phyloP scores from a whole-genome alignment of 2,797 vertebrate genomes.

The Ctenochaetus hawaiiensis region DNA sequence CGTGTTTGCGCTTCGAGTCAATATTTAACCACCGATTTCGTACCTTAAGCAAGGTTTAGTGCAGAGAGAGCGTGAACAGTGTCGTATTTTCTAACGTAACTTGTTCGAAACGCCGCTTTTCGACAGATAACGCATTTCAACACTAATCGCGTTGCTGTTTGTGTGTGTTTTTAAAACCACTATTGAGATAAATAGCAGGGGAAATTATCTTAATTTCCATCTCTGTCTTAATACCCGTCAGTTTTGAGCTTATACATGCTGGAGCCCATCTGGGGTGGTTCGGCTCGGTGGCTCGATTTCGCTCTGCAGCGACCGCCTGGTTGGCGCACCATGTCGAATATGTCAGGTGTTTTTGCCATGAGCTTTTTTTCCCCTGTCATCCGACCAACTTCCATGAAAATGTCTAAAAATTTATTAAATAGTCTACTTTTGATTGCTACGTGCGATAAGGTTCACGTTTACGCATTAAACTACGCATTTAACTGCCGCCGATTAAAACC shows the following conservation, averaged over 20 bases:
- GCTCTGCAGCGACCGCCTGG: constrained; percentile 60
- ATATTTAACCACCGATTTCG: constrained; percentile 79
- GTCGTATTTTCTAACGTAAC: not conserved
- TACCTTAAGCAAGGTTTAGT: constrained; percentile 47
- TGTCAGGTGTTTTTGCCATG: constrained; percentile 71
- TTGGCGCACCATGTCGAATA: constrained; percentile 43
- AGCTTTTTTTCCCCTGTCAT: not conserved
- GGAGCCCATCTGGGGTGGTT: constrained; percentile 19
- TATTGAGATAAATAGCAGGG: not conserved
- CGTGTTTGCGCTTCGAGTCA: constrained; percentile 73
- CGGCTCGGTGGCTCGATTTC: constrained; percentile 57
- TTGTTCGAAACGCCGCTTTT: not conserved
- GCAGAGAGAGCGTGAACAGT: not conserved
- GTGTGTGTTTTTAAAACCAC: not conserved
- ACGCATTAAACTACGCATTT: constrained; percentile 52
- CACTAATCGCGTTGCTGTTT: not conserved
- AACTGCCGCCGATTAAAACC: constrained; percentile 18
- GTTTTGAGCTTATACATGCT: constrained; percentile 11
- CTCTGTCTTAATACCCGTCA: not conserved
- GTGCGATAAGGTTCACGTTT: not conserved
- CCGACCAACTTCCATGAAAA: fast-evolving
- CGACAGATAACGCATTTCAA: constrained; percentile 14
- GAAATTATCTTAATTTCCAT: not conserved
- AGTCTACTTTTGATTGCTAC: not conserved
- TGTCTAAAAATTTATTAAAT: fast-evolving